Conservation (phyloP, 2,888 invertebrate genomes). For the Caenorhabditis sp. region DNA sequence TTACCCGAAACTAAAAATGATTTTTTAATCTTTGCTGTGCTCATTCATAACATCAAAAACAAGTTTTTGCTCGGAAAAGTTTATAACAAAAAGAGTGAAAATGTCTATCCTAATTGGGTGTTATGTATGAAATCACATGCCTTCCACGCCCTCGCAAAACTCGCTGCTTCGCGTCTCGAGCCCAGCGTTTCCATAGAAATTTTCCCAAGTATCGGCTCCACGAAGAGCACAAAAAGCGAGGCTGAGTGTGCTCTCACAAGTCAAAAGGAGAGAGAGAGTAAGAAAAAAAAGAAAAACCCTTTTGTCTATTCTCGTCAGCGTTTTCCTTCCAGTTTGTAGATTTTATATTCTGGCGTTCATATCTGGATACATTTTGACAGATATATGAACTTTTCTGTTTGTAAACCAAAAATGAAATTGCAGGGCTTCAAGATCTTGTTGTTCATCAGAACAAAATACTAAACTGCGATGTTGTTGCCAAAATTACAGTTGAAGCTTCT, state of each 20-base stretch:
- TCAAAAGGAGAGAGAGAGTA: conserved; percentile 9
- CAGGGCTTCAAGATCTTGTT: not conserved
- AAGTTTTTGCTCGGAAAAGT: not conserved
- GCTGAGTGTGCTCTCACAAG: conserved; percentile 26
- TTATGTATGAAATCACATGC: conserved; percentile 7
- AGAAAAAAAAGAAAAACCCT: conserved; percentile 20
- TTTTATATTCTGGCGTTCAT: conserved; percentile 4
- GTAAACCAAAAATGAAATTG: not conserved
- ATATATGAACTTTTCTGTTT: not conserved
- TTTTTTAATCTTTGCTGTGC: not conserved
- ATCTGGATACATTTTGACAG: not conserved
- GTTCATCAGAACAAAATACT: too few relatives aligned
- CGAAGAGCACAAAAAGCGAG: conserved; percentile 35
- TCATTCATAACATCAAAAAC: not conserved
- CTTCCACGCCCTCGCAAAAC: conserved; percentile 1
- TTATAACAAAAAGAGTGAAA: conserved; percentile 9
- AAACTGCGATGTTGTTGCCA: too few relatives aligned
- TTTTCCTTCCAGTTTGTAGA: conserved; percentile 12
- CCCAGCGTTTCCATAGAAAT: conserved; percentile 50
- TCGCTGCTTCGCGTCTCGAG: conserved; percentile 4
- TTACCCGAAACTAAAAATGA: not conserved
- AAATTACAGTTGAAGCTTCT: too few relatives aligned
- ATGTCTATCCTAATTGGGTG: conserved; percentile 16
- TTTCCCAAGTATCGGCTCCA: conserved; percentile 13
- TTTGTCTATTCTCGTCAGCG: conserved; percentile 24